Base-by-base conservation (phyloP, 2,888 invertebrate genomes). In the Ochropleura plecta region DNA sequence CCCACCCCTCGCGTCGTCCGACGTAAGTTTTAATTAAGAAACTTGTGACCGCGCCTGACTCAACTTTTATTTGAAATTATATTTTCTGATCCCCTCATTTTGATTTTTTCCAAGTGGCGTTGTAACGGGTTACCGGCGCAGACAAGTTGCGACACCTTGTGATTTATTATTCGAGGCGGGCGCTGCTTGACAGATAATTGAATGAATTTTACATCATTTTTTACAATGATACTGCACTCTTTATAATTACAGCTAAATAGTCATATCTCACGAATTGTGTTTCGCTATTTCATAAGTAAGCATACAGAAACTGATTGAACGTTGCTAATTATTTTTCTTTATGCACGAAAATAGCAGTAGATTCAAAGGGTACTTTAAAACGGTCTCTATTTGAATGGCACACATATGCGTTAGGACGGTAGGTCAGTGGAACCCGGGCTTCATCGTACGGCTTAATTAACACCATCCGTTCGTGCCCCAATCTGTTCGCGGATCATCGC, bases 21-120 rank as follows among this genome's bases (percentile, higher is more conserved):
- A 95, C 95, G 92, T 96, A 96, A 96, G 96, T 96, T 96, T 96
- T 96, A 96, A 96, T 96, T 96, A 96, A 96, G 96, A 96, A 96
- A 96, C 96, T 96, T 96, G 96, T 94, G 96, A 95, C 95, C 94
- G 95, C 93, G 92, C 92, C 91, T 89, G 91, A 92, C 93, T 94
- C 90, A 94, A 96, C 94, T 96, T 96, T 95, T 95, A 95, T 96
- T 96, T 95, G 92, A 95, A 95, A 96, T 96, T 95, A 95, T 96
- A 95, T 96, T 96, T 95, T 94, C 93, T 93, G 93, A 94, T 93
- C 94, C 93, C 92, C 91, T 91, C 93, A 91, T 93, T 94, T 94
- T 93, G 92, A 93, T 94, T 95, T 95, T 94, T 94, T 92, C 89
- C 91, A 88, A 90, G 90, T 90, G 90, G 88, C 87, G 88, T 91